Base-by-base conservation (phyloP, 1,140 invertebrate species). In the Mylabris phalerata region DNA sequence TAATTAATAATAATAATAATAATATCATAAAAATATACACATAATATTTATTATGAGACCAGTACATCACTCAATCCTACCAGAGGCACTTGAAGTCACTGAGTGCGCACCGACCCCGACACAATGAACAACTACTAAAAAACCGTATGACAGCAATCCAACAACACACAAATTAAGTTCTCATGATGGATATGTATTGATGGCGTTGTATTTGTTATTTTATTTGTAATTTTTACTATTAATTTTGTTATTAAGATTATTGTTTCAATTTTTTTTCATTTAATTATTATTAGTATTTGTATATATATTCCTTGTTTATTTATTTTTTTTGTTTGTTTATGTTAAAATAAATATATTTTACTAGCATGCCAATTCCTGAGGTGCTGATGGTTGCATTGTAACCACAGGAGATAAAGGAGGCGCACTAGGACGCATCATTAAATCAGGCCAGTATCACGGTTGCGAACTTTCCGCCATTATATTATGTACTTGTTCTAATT, bases 401-500 rank as follows among this genome's bases (percentile, higher is more conserved):
- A 65, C 43, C 41, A 62, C 54, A 48, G 69, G 65, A 27, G 70
- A 70, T 52, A 70, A 57, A 19, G 72, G 67, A 48, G 66, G 71
- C 48, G 69, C 72, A 41, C 67, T 62, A 10, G 67, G 70, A 59
- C 67, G 71, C 65, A 68, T 70, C 67, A 19, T 19, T 19, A 71
- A 66, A 64, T 72, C 73, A 69, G 72, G 69, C 67, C 75, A 78
- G 74, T 80, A 82, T 86, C 80, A 86, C 81, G 84, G 84, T 77
- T 87, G 85, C 70, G 84, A 86, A 68, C 93, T 90, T 63, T 86
- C 86, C 56, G 89, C 87, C 92, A 98, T 97, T 73, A 95, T 90
- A 69, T 90, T 88, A 78, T 95, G 90, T 62, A 96, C 93, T 79
- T 97, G 93, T 75, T 97, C 93, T 69, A 98, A 81, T 77, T 95